Percentiles rank a stretch among this genome's conserved stretches.
phyloP scores from a whole-genome alignment of 2,113 vertebrate species.

The Oncorhynchus tshawytscha region DNA sequence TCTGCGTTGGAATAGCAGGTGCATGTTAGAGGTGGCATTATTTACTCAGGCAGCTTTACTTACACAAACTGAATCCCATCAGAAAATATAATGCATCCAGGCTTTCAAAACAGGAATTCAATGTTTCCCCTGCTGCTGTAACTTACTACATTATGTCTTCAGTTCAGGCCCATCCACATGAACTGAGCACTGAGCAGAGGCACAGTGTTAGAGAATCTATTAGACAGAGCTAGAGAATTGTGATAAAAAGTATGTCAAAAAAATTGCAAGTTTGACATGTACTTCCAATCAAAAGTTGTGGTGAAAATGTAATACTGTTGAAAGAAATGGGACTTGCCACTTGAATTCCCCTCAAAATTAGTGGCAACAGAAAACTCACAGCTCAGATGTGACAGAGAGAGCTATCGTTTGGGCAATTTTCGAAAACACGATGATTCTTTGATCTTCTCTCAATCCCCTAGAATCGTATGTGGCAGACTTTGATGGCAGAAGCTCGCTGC shows the following conservation, averaged over 20 bases:
- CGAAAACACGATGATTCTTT: not conserved
- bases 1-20: conserved; percentile 17
- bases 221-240: not conserved
- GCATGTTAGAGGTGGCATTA: conserved; percentile 22
- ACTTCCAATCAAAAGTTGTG: conserved; percentile 8
- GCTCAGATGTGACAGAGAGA: not conserved
- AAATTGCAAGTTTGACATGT: not conserved
- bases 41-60: conserved; percentile 16
- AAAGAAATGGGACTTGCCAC: not conserved
- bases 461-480: conserved; percentile 94
- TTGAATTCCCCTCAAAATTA: not conserved
- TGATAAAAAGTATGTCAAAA: not conserved
- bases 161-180: not conserved
- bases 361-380: not conserved
- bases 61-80: conserved; percentile 3
- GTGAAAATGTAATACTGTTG: not conserved
- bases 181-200: not conserved
- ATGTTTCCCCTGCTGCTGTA: not conserved
- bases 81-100: conserved; percentile 16
- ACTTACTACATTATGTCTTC: not conserved
- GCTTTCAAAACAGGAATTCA: not conserved
- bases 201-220: not conserved
- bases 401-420: not conserved
- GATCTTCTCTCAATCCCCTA: conserved; percentile 35
- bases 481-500: conserved; percentile 90